Base-by-base conservation (phyloP, 2,113 vertebrate species). In the Hoplias malabaricus region DNA sequence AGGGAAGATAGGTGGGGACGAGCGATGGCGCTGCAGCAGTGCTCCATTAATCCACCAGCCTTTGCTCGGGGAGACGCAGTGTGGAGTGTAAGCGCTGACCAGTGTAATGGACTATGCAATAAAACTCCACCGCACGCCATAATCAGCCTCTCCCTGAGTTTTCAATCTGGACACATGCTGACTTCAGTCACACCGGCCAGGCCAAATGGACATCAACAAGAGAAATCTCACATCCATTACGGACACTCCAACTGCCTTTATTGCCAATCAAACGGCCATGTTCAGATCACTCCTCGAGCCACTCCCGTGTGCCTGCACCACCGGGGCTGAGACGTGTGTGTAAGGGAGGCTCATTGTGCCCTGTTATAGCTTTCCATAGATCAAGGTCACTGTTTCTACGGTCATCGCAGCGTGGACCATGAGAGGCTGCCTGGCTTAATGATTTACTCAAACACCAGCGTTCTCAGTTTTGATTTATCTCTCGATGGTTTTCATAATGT, bases 101-200 rank as follows among this genome's bases (percentile, higher is more conserved):
- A 90, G 81, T 87, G 86, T 89, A 91, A 92, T 89, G 89, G 89
- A 90, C 88, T 88, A 79, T 69, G 83, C 87, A 82, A 89, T 89
- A 90, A 90, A 88, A 91, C 82, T 40, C 71, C 75, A 82, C 80
- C 75, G 79, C 77, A 69, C 53, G 29, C 75, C 81, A 83, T 83
- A 83, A 87, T 86, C 85, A 87, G 86, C 86, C 86, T 89, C 88
- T 92, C 83, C 86, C 81, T 86, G 84, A 84, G 83, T 89, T 89
- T 89, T 86, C 85, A 88, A 87, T 88, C 88, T 87, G 83, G 82
- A 84, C 85, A 89, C 87, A 82, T 81, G 84, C 85, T 83, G 86
- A 86, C 87, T 79, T 53, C 74, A 71, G 87, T 90, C 85, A 86
- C 84, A 86, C 89, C 80, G 79, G 81, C 61, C 85, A 85, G 88